A percentile compares a stretch with the other conserved stretches of the same genome.
phyloP scores from a whole-genome alignment of 2,113 vertebrate genomes.

The Rattus norvegicus region GRCr8 NC_086033.1:89328001-89328500 shows the following conservation, averaged over 20 bases:
- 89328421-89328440: not conserved
- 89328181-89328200: not conserved
- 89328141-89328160: not conserved
- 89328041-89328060: constrained; percentile 5
- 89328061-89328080: not conserved
- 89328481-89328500: not conserved
- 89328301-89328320: not conserved
- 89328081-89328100: not conserved
- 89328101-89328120: not conserved
- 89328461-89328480: not conserved
- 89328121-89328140: constrained; percentile 22
- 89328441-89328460: not conserved
- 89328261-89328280: constrained; percentile 11
- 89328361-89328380: not conserved
- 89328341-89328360: not conserved
- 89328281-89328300: not conserved
- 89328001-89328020: not conserved
- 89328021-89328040: not conserved
- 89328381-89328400: not conserved
- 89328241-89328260: not conserved
- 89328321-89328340: constrained; percentile 3
- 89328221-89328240: not conserved
- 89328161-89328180: not conserved
- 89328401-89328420: not conserved
- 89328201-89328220: not conserved